phyloP scores from a whole-genome alignment of 1,140 invertebrate species.

The Cecropterus lyciades region DNA sequence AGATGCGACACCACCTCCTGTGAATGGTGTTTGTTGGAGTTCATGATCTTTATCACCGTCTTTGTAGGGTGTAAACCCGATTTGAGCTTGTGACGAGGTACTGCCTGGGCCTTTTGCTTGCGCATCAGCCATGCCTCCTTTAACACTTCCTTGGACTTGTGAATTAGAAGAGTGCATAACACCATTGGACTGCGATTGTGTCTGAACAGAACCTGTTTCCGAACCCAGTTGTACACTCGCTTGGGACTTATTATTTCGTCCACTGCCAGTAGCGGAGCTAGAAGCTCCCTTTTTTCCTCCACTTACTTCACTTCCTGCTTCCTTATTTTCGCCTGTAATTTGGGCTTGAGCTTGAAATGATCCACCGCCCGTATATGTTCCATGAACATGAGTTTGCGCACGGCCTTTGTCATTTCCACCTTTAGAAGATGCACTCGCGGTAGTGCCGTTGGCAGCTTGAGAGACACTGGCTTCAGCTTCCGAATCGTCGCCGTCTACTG shows the following conservation, averaged over 20 bases:
- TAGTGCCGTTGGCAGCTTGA: slow-evolving; percentile 88
- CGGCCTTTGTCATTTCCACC: slow-evolving; percentile 89
- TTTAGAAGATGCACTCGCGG: slow-evolving; percentile 89
- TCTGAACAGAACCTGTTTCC: slow-evolving; percentile 89
- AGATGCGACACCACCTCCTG: slow-evolving; percentile 90
- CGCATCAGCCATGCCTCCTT: slow-evolving; percentile 92
- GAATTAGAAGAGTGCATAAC: slow-evolving; percentile 90
- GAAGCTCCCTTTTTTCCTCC: slow-evolving; percentile 90
- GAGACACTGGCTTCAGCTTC: slow-evolving; percentile 89
- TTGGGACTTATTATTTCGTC: slow-evolving; percentile 90
- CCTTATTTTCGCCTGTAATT: slow-evolving; percentile 89
- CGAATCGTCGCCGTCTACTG: slow-evolving; percentile 86
- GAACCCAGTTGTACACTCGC: slow-evolving; percentile 90
- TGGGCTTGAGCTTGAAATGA: slow-evolving; percentile 93
- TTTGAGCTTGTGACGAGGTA: slow-evolving; percentile 94
- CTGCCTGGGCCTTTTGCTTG: slow-evolving; percentile 92
- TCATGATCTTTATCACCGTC: slow-evolving; percentile 83
- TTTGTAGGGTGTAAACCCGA: slow-evolving; percentile 91
- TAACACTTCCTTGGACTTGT: slow-evolving; percentile 90
- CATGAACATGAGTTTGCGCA: slow-evolving; percentile 91
- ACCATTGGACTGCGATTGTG: slow-evolving; percentile 90
- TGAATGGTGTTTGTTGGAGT: slow-evolving; percentile 84
- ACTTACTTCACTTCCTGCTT: slow-evolving; percentile 88
- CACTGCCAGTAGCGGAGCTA: slow-evolving; percentile 90
- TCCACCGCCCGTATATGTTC: slow-evolving; percentile 89